A percentile compares a stretch with the other conserved stretches of the same genome.
Conservation (phyloP, 2,797 vertebrate genomes). For the Sarcoramphus papa region DNA sequence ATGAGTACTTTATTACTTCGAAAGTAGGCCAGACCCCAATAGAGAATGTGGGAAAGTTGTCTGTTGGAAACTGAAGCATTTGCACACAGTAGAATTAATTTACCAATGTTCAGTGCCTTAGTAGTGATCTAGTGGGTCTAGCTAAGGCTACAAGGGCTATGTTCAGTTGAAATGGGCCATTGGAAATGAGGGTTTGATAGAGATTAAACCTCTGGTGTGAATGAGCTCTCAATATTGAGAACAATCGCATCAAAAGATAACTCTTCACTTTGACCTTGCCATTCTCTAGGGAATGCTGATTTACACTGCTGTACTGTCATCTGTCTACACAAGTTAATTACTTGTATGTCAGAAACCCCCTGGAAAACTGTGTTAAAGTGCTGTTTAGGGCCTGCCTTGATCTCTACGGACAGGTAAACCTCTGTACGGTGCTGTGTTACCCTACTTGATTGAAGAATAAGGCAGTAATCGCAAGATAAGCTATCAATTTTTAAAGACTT, state of each 20-base stretch:
- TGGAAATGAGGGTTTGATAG: neutral
- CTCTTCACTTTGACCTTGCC: neutral
- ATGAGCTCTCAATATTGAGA: neutral
- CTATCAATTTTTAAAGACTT: neutral
- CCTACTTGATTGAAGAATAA: neutral
- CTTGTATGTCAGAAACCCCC: neutral
- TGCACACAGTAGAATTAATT: neutral
- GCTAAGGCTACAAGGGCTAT: neutral
- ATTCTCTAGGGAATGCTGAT: neutral
- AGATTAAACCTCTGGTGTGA: neutral
- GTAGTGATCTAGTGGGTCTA: neutral
- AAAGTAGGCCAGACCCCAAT: neutral
- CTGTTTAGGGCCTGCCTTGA: neutral
- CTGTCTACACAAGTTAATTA: neutral
- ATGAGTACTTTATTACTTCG: neutral
- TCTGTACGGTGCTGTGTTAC: neutral
- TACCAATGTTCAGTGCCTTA: neutral
- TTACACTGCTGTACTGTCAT: neutral
- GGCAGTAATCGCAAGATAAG: neutral
- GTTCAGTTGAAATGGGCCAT: neutral
- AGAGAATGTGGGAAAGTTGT: neutral
- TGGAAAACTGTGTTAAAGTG: neutral
- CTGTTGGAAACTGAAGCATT: neutral
- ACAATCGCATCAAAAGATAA: neutral
- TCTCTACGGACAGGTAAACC: neutral